A percentile compares a stretch with the other conserved stretches of the same genome.
Conservation (phyloP, 2,113 vertebrate species). For the Sturnira hondurensis region DNA sequence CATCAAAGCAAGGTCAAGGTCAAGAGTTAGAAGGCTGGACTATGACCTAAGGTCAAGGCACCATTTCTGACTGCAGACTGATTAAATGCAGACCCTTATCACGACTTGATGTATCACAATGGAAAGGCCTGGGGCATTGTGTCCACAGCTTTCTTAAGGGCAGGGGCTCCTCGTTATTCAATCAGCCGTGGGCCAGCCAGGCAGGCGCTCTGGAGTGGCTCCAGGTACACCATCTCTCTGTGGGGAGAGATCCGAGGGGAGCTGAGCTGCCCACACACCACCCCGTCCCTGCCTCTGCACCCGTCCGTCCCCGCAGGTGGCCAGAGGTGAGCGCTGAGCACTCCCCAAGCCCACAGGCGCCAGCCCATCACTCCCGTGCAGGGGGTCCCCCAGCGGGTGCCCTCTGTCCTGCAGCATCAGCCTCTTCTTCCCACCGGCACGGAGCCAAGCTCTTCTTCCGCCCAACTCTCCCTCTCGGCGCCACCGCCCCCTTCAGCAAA, state of each 20-base stretch:
- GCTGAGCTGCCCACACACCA: neutral
- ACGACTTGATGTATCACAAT: accelerated
- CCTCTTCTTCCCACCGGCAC: too few relatives aligned
- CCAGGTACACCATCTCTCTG: neutral
- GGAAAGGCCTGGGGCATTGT: neutral
- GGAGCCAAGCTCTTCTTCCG: accelerated
- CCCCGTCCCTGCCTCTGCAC: neutral
- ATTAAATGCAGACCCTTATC: neutral
- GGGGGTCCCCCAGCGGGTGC: neutral
- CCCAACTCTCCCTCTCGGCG: neutral
- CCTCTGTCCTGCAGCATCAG: neutral
- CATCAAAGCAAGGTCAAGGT: neutral
- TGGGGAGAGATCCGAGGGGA: neutral
- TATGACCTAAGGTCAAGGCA: neutral
- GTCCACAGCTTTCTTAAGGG: neutral
- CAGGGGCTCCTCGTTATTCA: neutral
- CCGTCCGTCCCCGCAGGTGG: neutral
- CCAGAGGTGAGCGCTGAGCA: accelerated
- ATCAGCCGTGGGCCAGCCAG: neutral
- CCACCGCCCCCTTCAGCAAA: neutral
- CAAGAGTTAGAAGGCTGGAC: neutral
- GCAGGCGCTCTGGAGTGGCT: neutral
- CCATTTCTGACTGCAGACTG: neutral
- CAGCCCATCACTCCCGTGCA: accelerated
- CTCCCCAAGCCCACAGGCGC: neutral